Conservation (phyloP, 2,888 invertebrate species). For the Cerastis leucographa region DNA sequence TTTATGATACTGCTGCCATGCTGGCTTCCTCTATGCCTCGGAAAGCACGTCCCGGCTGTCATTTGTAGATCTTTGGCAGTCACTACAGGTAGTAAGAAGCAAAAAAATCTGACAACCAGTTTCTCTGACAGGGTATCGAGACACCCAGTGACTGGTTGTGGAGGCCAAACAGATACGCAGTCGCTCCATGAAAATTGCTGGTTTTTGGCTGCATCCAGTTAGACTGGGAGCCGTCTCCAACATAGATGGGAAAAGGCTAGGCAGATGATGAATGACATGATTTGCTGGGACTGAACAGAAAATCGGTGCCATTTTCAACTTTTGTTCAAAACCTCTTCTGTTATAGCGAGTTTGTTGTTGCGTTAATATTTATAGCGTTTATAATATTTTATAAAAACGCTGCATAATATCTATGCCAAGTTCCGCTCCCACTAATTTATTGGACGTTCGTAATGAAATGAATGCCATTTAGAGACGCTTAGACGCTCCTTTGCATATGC, state of each 20-base stretch:
- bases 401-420: background rate
- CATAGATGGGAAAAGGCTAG: background rate
- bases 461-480: slow-evolving; percentile 36
- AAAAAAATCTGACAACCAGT: no score
- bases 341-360: background rate
- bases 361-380: background rate
- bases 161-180: background rate
- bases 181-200: no score
- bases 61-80: background rate
- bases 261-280: background rate
- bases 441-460: slow-evolving; percentile 3
- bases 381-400: background rate
- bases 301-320: background rate
- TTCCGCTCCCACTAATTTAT: slow-evolving; percentile 34
- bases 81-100: no score
- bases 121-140: background rate
- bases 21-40: no score
- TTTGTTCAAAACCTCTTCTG: background rate
- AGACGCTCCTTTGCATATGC: slow-evolving; percentile 53
- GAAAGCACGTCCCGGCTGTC: background rate
- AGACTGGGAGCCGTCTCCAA: no score
- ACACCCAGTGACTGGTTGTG: background rate
- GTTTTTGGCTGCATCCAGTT: no score
- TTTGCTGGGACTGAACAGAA: background rate
- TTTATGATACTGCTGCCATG: no score